phyloP scores from a whole-genome alignment of 2,888 invertebrate genomes.

The Mamestra brassicae region DNA sequence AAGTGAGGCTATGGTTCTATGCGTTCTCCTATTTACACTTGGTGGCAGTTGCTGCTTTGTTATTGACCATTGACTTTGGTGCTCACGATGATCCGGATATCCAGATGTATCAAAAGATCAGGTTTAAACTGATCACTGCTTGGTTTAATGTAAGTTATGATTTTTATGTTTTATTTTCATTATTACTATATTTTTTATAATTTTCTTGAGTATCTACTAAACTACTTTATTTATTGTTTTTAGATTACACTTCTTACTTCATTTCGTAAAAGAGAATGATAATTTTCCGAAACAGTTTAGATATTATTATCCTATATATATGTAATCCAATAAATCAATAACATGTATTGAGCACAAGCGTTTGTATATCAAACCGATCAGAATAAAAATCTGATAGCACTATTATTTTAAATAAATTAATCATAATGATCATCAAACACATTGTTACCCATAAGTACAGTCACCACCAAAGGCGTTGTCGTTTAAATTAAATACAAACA shows the following conservation, averaged over 20 bases:
- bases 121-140: constrained; percentile 83
- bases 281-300: not conserved
- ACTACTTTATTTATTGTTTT: too few relatives aligned
- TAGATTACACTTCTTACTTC: not conserved
- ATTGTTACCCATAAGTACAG: constrained; percentile 27
- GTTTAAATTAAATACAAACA: constrained; percentile 11
- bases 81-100: constrained; percentile 75
- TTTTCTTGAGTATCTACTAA: too few relatives aligned
- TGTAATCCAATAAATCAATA: too few relatives aligned
- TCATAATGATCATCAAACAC: constrained; percentile 1
- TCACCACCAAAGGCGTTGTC: constrained; percentile 10
- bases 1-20: constrained; percentile 78
- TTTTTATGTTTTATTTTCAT: too few relatives aligned
- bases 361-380: not conserved
- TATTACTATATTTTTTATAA: too few relatives aligned
- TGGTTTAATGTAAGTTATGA: constrained; percentile 86
- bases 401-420: not conserved
- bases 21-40: constrained; percentile 72
- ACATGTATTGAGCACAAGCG: not conserved
- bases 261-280: not conserved
- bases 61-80: constrained; percentile 80
- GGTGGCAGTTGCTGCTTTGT: constrained; percentile 68
- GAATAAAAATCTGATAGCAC: not conserved
- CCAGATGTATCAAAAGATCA: constrained; percentile 75
- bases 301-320: too few relatives aligned